phyloP scores from a whole-genome alignment of 2,888 invertebrate species.

The Trissolcus brochymenae region DNA sequence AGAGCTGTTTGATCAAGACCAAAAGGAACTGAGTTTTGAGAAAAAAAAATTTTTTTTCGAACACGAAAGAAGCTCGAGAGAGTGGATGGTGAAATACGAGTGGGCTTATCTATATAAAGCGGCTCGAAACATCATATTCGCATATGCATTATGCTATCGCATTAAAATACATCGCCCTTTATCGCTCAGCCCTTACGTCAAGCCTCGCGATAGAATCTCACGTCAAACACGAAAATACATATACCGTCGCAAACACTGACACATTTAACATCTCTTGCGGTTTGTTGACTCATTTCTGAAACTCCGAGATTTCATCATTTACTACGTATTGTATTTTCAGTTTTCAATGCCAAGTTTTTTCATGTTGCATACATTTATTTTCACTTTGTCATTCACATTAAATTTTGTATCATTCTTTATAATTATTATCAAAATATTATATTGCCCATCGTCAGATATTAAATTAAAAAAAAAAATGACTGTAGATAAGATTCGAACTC shows the following conservation, averaged over 20 bases:
- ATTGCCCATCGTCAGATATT: no score
- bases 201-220: conserved; percentile 46
- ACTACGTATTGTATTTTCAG: conserved; percentile 10
- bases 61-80: conserved; percentile 31
- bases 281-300: conserved; percentile 35
- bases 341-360: not conserved
- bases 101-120: conserved; percentile 49
- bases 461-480: no score
- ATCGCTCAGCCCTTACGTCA: conserved; percentile 51
- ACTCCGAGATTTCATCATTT: conserved; percentile 28
- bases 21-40: no score
- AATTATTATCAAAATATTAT: not conserved
- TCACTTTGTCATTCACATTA: not conserved
- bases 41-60: not conserved
- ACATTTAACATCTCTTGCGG: conserved; percentile 32
- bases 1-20: no score
- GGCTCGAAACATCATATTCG: conserved; percentile 49
- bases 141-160: conserved; percentile 59
- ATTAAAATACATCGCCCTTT: conserved; percentile 58
- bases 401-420: not conserved
- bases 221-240: conserved; percentile 58
- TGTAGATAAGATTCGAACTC: no score
- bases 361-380: not conserved
- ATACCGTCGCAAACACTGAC: conserved; percentile 39
- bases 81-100: conserved; percentile 53